Base-by-base conservation (phyloP, 2,888 invertebrate species). In the Amiota minor region DNA sequence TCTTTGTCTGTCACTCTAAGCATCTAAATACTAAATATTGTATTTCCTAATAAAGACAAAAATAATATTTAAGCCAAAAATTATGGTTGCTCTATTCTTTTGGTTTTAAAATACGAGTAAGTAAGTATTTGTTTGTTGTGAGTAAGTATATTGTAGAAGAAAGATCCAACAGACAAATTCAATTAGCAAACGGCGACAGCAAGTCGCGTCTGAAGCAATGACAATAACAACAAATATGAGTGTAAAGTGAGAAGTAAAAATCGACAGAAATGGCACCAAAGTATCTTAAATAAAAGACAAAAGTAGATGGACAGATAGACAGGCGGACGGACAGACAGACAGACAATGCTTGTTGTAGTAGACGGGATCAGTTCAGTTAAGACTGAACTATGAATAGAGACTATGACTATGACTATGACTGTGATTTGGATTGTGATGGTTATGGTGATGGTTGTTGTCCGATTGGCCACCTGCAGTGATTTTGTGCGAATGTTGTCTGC, bases 101-200 rank as follows among this genome's bases (percentile, higher is more conserved):
- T 35, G 35, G 35, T 35, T 23, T 35, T 8, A 35, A 35, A 35
- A 35, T 35, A 35, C 0, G 35, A 23, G 23, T 35, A 35, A 35
- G 35, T 35, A 35, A 35, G 35, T 35, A 35, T 6, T 6, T 35
- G 2, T 3, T 6, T 35, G 6, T 2, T 35, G 35, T 35, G 6
- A 6, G 23, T 23, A 23, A 3, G 1, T 2, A 3, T 23, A 35
- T 35, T 35, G 35, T 35, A 35, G 35, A 6, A 35, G 35, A 35
- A 6, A 35, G 35, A 35, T 35, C 35, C 2, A 35, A 23, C 45
- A 35, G 53, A 77, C 74, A 61, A 56, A 73, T 62, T 77, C 85
- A 85, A 83, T 85, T 83, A 83, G 84, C 83, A 80, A 84, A 79
- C 80, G 83, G 83, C 83, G 83, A 85, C 83, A 83, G 83, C 82